Evolutionary conservation across 2,113 vertebrate species (phyloP).

Genomic region (Microcebus tavaratra): DNA sequence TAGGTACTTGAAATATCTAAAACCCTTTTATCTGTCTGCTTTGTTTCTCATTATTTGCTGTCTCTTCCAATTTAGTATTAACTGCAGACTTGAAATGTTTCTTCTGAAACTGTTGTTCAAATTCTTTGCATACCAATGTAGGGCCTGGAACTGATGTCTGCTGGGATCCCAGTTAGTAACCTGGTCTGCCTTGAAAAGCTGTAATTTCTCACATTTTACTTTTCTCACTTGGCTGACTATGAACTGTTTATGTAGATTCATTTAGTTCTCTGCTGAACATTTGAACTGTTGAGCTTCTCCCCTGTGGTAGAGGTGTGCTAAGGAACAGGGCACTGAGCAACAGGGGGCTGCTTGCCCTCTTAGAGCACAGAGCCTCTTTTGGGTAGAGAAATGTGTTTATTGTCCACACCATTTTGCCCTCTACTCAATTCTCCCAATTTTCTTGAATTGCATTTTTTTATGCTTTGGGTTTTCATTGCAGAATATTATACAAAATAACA

Average conservation of each 20-base stretch:
- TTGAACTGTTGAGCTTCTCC: not conserved
- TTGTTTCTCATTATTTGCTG: slow-evolving; percentile 85
- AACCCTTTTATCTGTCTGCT: slow-evolving; percentile 82
- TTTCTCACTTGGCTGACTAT: not conserved
- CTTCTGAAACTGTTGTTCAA: slow-evolving; percentile 77
- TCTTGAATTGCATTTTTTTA: not conserved
- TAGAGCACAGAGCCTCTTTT: not conserved
- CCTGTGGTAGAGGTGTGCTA: not conserved
- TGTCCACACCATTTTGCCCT: not conserved
- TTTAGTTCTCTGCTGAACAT: not conserved
- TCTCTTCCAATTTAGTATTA: slow-evolving; percentile 83
- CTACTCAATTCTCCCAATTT: not conserved
- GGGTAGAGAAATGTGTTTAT: not conserved
- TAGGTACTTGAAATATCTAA: slow-evolving; percentile 85
- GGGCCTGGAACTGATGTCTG: not conserved
- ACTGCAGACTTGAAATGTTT: slow-evolving; percentile 81
- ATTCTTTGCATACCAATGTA: slow-evolving; percentile 69
- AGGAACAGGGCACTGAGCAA: not conserved
- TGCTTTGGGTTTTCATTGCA: not conserved
- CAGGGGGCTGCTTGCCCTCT: not conserved
- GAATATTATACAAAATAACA: not conserved
- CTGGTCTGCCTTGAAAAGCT: slow-evolving; percentile 44
- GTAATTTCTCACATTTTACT: slow-evolving; percentile 11
- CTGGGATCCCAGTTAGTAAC: not conserved
- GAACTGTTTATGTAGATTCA: not conserved